These are phyloP conservation scores for Protaetia brevitarsis DNA, from an alignment of 1,140 invertebrate genomes.

Conservation along the genomic window DNA sequence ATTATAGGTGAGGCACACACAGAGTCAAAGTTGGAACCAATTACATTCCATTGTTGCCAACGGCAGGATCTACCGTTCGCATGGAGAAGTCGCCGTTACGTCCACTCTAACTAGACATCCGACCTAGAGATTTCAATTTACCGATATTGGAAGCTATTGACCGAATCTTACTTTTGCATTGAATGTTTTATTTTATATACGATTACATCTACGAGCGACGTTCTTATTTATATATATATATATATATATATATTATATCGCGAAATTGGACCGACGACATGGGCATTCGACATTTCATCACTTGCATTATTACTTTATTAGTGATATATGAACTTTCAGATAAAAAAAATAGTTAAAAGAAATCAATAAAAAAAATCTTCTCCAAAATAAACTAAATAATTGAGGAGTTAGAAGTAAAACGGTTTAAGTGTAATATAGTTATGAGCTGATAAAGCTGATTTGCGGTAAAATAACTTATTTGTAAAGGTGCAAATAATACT, in stretches of 20 bases:
- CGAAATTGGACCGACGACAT: not conserved
- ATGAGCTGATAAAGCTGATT: too few relatives aligned
- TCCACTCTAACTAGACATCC: slow-evolving; percentile 28
- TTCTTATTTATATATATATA: not conserved
- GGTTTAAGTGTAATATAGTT: too few relatives aligned
- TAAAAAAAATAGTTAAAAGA: too few relatives aligned
- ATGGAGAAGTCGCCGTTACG: slow-evolving; percentile 30
- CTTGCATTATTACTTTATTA: too few relatives aligned
- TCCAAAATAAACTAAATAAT: too few relatives aligned
- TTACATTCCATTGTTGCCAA: slow-evolving; percentile 44
- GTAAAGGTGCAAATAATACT: too few relatives aligned
- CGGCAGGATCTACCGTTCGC: slow-evolving; percentile 33
- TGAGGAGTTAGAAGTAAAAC: too few relatives aligned
- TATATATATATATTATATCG: too few relatives aligned
- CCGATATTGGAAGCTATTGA: slow-evolving; percentile 25
- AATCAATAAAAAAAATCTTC: too few relatives aligned
- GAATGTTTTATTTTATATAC: not conserved
- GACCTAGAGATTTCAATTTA: slow-evolving; percentile 42
- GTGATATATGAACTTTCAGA: too few relatives aligned
- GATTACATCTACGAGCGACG: not conserved
- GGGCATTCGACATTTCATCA: too few relatives aligned
- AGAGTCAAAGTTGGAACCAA: slow-evolving; percentile 44
- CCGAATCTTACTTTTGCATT: not conserved
- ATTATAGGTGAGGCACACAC: slow-evolving; percentile 33
- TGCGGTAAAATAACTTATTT: too few relatives aligned